phyloP scores from a whole-genome alignment of 2,888 invertebrate species.

The Acanthosepion esculentum region DNA sequence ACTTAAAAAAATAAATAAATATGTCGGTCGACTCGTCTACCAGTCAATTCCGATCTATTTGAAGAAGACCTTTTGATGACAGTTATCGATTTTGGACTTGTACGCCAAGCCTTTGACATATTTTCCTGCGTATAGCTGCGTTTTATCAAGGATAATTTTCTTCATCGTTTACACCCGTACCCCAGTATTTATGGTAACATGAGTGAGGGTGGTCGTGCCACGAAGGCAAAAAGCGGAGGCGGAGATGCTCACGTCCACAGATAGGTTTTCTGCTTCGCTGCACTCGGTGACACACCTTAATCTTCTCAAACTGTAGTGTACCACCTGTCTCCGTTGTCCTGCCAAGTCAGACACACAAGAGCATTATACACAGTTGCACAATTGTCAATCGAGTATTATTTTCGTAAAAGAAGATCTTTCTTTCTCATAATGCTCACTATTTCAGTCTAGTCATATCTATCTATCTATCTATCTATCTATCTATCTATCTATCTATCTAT shows the following conservation, averaged over 20 bases:
- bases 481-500: too few species aligned
- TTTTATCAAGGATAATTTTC: not conserved
- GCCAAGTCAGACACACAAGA: not conserved
- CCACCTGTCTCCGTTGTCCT: conserved; percentile 17
- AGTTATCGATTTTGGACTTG: too few species aligned
- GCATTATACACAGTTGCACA: not conserved
- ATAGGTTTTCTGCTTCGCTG: not conserved
- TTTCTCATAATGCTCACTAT: not conserved
- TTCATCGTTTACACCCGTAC: not conserved
- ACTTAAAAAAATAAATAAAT: too few species aligned
- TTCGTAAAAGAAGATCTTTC: not conserved
- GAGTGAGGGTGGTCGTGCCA: not conserved
- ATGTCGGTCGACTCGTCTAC: too few species aligned
- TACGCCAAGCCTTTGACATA: too few species aligned
- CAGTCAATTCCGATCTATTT: too few species aligned
- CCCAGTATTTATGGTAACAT: not conserved
- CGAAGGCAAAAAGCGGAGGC: not conserved
- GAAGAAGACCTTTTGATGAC: too few species aligned
- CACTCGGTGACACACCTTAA: not conserved
- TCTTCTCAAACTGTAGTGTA: not conserved
- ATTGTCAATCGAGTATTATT: not conserved
- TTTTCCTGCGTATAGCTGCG: too few species aligned
- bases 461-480: not conserved
- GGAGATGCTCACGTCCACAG: not conserved
- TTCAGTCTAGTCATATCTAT: not conserved